These are phyloP conservation scores for Corvus hawaiiensis DNA, from an alignment of 2,113 vertebrate species.

Conservation along the genomic window DNA sequence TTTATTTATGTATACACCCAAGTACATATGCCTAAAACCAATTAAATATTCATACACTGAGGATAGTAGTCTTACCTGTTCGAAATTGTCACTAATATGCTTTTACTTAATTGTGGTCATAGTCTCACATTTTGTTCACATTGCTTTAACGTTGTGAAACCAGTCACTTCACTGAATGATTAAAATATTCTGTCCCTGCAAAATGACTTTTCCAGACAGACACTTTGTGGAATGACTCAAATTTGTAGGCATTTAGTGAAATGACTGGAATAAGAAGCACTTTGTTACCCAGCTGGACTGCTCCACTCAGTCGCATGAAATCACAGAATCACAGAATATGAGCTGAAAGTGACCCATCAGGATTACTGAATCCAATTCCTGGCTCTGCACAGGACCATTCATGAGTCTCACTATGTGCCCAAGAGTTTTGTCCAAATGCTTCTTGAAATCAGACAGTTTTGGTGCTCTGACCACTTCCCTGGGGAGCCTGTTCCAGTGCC, in stretches of 20 bases:
- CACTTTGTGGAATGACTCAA: background rate
- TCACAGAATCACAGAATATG: background rate
- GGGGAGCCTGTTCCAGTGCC: too few species aligned
- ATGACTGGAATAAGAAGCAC: background rate
- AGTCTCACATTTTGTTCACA: background rate
- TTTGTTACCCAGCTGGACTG: background rate
- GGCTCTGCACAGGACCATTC: background rate
- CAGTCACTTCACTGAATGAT: background rate
- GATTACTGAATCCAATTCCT: background rate
- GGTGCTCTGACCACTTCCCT: background rate
- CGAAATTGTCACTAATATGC: background rate
- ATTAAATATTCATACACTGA: background rate
- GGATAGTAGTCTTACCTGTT: background rate
- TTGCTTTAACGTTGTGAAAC: background rate
- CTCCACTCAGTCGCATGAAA: background rate
- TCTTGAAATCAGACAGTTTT: background rate
- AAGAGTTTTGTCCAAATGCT: background rate
- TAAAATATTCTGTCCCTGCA: background rate
- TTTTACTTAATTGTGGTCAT: background rate
- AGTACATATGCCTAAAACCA: background rate
- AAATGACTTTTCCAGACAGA: background rate
- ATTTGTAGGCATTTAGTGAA: background rate
- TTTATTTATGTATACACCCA: background rate
- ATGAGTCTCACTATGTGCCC: background rate
- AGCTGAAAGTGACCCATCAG: background rate